Evolutionary conservation across 2,888 invertebrate genomes (phyloP).

Genomic region (Lepas anatifera): DNA sequence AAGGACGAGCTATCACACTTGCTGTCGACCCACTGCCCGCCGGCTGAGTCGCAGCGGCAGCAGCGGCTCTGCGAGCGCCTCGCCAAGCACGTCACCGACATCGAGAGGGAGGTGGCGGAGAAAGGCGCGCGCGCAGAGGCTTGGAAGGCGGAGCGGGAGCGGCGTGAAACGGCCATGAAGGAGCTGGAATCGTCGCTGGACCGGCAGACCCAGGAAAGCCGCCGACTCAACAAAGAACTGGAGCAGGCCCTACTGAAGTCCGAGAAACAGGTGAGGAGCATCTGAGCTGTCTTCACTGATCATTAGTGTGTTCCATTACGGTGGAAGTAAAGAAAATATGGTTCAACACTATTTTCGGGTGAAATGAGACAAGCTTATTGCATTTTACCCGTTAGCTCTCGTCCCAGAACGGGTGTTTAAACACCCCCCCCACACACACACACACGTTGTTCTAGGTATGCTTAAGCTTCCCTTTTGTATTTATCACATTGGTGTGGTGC

Average conservation of each 20-base stretch:
- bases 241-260: neutral
- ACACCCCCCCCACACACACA: no score
- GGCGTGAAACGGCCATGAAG: neutral
- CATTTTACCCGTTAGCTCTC: no score
- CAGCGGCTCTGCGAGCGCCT: neutral
- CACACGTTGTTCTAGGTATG: no score
- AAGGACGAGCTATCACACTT: neutral
- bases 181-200: neutral
- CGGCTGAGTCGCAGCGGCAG: neutral
- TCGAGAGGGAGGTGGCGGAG: conserved; percentile 8
- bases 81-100: neutral
- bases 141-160: neutral
- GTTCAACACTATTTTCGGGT: no score
- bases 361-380: no score
- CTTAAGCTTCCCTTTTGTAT: no score
- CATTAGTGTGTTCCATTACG: no score
- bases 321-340: no score
- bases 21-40: neutral
- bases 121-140: neutral
- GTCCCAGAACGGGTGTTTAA: no score
- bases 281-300: no score
- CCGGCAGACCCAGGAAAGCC: neutral
- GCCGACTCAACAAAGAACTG: neutral
- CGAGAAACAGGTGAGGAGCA: neutral
- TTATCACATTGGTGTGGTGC: no score